Percentiles rank a stretch among this genome's conserved stretches.
Conservation (phyloP, 1,140 invertebrate genomes). For the Hormaphis cornu region DNA sequence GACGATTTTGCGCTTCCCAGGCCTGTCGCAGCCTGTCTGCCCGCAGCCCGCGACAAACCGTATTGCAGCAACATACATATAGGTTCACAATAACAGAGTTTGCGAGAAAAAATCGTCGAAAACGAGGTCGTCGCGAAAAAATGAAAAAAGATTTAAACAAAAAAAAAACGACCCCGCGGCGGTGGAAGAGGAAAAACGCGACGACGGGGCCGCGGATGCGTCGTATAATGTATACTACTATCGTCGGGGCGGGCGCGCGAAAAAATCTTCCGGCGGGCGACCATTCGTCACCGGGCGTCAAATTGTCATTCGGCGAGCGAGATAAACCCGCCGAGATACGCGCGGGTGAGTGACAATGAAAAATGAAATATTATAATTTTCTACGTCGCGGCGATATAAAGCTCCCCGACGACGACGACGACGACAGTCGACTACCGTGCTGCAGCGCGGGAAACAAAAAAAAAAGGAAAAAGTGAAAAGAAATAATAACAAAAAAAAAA, state of each 20-base stretch:
- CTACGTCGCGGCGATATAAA: slow-evolving; percentile 11
- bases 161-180: no score
- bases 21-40: no score
- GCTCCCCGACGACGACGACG: slow-evolving; percentile 5
- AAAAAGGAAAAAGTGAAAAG: slow-evolving; percentile 31
- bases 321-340: slow-evolving; percentile 30
- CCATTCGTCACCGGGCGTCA: slow-evolving; percentile 31
- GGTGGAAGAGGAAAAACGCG: background rate
- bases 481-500: slow-evolving; percentile 9
- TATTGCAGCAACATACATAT: no score
- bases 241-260: background rate
- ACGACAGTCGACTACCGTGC: no score
- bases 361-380: slow-evolving; percentile 33
- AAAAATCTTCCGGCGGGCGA: slow-evolving; percentile 28
- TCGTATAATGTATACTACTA: no score
- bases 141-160: no score
- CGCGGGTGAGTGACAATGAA: slow-evolving; percentile 30
- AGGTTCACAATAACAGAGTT: no score
- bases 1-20: no score
- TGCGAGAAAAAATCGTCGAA: no score
- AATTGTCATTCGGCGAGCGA: slow-evolving; percentile 30
- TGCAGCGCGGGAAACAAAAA: slow-evolving; percentile 29
- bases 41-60: no score
- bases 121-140: no score
- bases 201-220: background rate